Evolutionary conservation across 92 coral and sea anemone genomes (phyloP), one percentile per base, ranked within the genome.

Genomic region (Palythoa grandis): DNA sequence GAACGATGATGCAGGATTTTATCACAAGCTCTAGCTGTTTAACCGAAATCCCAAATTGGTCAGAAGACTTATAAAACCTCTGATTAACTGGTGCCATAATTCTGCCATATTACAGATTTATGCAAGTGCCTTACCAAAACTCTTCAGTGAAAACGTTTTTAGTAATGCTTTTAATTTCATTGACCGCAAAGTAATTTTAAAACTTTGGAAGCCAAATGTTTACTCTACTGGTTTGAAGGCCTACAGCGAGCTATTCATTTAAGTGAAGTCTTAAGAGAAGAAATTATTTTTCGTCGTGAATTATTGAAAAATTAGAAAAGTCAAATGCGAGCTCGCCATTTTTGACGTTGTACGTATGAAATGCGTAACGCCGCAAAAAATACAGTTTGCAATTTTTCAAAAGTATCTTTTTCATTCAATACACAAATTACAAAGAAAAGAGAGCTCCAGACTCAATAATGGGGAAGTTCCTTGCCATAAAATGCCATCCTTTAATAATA

Each of bases 401-500:
- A 80, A 65, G 74, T 48, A 40, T 66, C 74, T 65, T 48, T 79
- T 80, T 52, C 20, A 52, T 20, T 25, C 43, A 15, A 16, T 73
- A n/a, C 85, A 66, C 72, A 10, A 14, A n/a, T 43, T 22, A 66
- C 74, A 80, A 80, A 43, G 74, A 23, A 47, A 80, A 39, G 12
- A 48, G 43, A 63, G 74, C 23, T 23, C n/a, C 65, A 80, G 57
- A 79, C 50, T 16, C 52, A 56, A 78, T 78, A 78, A 78, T 78
- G 74, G 77, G 78, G 77, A 58, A 67, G 88, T 91, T 90, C 89
- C 77, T 52, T 91, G 93, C 95, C 98, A 92, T 94, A 94, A 94
- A 94, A 94, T 94, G 98, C 95, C 98, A 94, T 84, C 86, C 65
- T 72, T 94, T 17, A 94, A 94, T 88, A 56, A 92, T 94, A 75